Conservation (phyloP, 2,888 invertebrate genomes). For the Leucania comma region DNA sequence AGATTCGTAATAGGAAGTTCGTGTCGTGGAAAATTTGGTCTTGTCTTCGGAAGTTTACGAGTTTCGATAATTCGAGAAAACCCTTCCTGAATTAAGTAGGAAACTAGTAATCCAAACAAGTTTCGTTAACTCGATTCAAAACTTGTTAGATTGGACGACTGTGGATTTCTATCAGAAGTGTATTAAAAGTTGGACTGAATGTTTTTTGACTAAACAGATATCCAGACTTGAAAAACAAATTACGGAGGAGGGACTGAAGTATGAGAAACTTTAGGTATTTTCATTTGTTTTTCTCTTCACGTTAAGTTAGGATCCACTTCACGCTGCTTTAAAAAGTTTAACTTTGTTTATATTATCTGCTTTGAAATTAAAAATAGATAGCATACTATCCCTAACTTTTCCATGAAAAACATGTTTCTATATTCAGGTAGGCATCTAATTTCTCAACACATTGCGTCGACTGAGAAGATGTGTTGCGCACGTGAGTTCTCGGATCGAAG, state of each 20-base stretch:
- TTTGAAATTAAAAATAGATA: constrained; percentile 21
- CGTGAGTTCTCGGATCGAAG: constrained; percentile 21
- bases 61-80: constrained; percentile 68
- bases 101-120: constrained; percentile 59
- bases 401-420: constrained; percentile 22
- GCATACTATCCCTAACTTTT: constrained; percentile 25
- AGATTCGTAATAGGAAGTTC: constrained; percentile 75
- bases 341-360: constrained; percentile 13
- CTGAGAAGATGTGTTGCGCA: constrained; percentile 27
- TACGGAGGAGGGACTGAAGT: constrained; percentile 14
- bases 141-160: constrained; percentile 43
- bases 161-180: constrained; percentile 34
- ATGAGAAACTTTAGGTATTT: constrained; percentile 27
- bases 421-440: constrained; percentile 20
- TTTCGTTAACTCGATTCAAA: constrained; percentile 54
- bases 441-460: constrained; percentile 40
- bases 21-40: constrained; percentile 75
- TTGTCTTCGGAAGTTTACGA: constrained; percentile 70
- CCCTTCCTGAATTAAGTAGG: constrained; percentile 56
- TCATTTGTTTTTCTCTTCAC: constrained; percentile 25
- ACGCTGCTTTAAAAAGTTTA: constrained; percentile 14
- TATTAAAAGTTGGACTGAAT: constrained; percentile 43
- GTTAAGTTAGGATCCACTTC: constrained; percentile 9
- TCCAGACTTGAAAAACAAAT: constrained; percentile 34
- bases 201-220: constrained; percentile 38